Evolutionary conservation across 2,113 vertebrate genomes (phyloP).

Genomic region (Onychostoma macrolepis): DNA sequence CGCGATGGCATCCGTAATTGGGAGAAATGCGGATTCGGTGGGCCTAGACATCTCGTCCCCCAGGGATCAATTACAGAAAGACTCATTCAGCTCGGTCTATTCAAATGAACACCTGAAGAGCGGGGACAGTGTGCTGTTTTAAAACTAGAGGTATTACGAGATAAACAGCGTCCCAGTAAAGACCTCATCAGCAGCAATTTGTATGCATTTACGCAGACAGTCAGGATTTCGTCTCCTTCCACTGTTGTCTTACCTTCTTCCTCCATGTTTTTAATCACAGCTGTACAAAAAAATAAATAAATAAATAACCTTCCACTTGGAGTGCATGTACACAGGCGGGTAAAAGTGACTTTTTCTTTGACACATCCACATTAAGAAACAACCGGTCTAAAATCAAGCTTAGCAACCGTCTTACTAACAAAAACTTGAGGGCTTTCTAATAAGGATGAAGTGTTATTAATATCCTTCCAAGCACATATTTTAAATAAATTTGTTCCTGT

Average conservation of each 20-base stretch:
- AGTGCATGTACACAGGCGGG: not conserved
- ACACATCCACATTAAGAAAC: conserved; percentile 14
- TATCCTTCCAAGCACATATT: not conserved
- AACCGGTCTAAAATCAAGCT: not conserved
- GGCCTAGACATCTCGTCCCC: conserved; percentile 83
- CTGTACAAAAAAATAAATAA: conserved; percentile 60
- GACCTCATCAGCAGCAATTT: conserved; percentile 86
- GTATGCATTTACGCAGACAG: conserved; percentile 87
- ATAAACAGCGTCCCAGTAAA: conserved; percentile 88
- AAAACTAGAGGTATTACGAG: conserved; percentile 86
- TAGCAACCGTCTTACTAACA: not conserved
- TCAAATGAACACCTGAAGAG: conserved; percentile 94
- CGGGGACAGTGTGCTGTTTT: conserved; percentile 82
- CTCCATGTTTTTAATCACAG: conserved; percentile 67
- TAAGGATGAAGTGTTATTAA: conserved; percentile 29
- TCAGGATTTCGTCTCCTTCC: conserved; percentile 65
- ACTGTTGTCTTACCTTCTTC: conserved; percentile 18
- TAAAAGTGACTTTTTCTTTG: conserved; percentile 14
- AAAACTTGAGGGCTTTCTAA: conserved; percentile 20
- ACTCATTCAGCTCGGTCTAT: conserved; percentile 90
- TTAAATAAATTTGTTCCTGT: conserved; percentile 29
- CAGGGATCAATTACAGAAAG: conserved; percentile 92
- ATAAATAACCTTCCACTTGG: not conserved
- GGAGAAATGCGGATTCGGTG: conserved; percentile 84
- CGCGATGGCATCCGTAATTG: conserved; percentile 74